Base-by-base conservation (phyloP, 2,113 vertebrate genomes). In the Cygnus atratus region DNA sequence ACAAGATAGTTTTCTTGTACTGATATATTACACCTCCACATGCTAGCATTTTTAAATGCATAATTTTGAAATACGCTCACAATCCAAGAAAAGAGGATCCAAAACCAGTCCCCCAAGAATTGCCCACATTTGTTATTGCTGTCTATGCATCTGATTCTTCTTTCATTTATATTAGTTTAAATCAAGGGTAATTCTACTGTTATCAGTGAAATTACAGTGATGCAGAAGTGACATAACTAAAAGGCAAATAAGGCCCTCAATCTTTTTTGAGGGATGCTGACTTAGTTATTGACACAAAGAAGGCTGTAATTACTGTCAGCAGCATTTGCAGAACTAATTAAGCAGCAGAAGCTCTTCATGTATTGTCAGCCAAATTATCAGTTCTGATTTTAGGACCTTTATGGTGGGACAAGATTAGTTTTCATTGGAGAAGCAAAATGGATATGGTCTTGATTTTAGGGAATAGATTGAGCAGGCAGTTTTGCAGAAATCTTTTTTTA, bases 291-390 rank as follows among this genome's bases (percentile, higher is more conserved):
- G 92, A 81, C 86, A 97, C 50, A 52, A 86, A 91, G 88, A 85
- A 77, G 63, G n/a, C 72, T 93, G 65, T 88, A 92, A 93, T 94
- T 92, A 90, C 92, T 93, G 88, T 92, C 84, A 95, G 65, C 67
- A 95, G 88, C 68, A 73, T 16, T 16, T 90, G 76, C 86, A 93
- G 94, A 94, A 80, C 76, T 93, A 93, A 91, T 90, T 88, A 95
- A 88, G 52, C 24, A 22, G 86, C 57, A 88, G 84, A 54, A 91
- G 70, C 48, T 59, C 21, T 95, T 93, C 15, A 43, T 13, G 10
- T 86, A 67, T 71, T 91, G 76, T 93, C 94, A 88, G 80, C 46
- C 83, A 95, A 97, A 96, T 93, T 63, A 84, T 73, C 52, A 63
- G 80, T 88, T 93, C 83, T 76, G 78, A 65, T 90, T 89, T 91